Evolutionary conservation across 2,888 invertebrate species (phyloP).

Genomic region (Spisula subtruncata): DNA sequence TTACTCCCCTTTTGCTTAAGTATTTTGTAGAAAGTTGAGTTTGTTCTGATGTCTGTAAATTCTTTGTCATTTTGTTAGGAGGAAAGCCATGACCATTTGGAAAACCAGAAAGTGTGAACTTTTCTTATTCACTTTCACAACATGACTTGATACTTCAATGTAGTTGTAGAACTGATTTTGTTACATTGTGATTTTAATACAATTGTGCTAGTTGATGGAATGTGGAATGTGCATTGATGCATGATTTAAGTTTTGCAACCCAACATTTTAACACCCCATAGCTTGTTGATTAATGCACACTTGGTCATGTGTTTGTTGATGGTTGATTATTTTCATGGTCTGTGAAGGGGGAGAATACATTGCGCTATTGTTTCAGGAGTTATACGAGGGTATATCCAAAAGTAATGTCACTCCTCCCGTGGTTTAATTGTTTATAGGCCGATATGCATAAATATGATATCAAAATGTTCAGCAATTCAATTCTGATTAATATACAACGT

Average conservation of each 20-base stretch:
- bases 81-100: neutral
- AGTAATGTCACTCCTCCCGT: too few relatives aligned
- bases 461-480: too few relatives aligned
- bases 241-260: neutral
- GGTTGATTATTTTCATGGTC: neutral
- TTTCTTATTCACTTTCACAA: neutral
- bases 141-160: neutral
- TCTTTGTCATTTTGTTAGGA: neutral
- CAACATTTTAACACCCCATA: neutral
- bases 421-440: too few relatives aligned
- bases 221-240: neutral
- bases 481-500: too few relatives aligned
- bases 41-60: neutral
- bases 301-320: neutral
- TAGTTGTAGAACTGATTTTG: neutral
- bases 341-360: too few relatives aligned
- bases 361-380: too few relatives aligned
- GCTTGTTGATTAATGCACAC: conserved; percentile 1
- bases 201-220: too few relatives aligned
- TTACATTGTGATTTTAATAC: neutral
- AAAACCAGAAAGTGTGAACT: neutral
- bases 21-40: too few relatives aligned
- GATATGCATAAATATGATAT: too few relatives aligned
- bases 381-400: too few relatives aligned
- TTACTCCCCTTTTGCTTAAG: too few relatives aligned